phyloP scores from a whole-genome alignment of 2,888 invertebrate species.

The Drosophila hamatofila region DNA sequence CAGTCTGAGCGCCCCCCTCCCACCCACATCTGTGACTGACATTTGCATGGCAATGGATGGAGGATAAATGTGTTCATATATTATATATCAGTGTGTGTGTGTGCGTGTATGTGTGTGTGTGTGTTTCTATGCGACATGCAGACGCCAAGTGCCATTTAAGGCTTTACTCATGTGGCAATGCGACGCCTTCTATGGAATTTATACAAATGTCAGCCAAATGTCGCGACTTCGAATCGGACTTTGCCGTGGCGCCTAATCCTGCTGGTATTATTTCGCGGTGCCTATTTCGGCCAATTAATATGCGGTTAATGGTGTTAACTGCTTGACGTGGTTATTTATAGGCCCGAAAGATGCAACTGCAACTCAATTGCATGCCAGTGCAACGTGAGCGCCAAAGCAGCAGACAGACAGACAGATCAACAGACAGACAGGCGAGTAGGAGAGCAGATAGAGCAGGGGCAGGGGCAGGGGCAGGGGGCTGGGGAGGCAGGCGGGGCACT shows the following conservation, averaged over 20 bases:
- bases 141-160: constrained; percentile 66
- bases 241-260: constrained; percentile 63
- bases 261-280: constrained; percentile 49
- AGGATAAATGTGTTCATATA: constrained; percentile 4
- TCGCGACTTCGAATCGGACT: constrained; percentile 48
- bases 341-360: constrained; percentile 70
- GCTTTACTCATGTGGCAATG: constrained; percentile 48
- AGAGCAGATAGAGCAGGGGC: neutral
- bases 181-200: constrained; percentile 60
- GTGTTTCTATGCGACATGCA: constrained; percentile 36
- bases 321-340: constrained; percentile 76
- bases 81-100: neutral
- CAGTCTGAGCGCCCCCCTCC: neutral
- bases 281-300: constrained; percentile 81
- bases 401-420: constrained; percentile 8
- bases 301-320: constrained; percentile 78
- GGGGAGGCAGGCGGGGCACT: constrained; percentile 6
- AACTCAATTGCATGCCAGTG: constrained; percentile 42
- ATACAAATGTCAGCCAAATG: constrained; percentile 72
- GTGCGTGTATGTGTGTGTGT: neutral
- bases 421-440: constrained; percentile 19
- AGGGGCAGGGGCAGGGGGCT: neutral
- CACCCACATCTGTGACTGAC: constrained; percentile 24
- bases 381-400: constrained; percentile 59
- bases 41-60: constrained; percentile 43